These are phyloP conservation scores for Unio delphinus DNA, from an alignment of 2,888 invertebrate species.

Conservation along the genomic window DNA sequence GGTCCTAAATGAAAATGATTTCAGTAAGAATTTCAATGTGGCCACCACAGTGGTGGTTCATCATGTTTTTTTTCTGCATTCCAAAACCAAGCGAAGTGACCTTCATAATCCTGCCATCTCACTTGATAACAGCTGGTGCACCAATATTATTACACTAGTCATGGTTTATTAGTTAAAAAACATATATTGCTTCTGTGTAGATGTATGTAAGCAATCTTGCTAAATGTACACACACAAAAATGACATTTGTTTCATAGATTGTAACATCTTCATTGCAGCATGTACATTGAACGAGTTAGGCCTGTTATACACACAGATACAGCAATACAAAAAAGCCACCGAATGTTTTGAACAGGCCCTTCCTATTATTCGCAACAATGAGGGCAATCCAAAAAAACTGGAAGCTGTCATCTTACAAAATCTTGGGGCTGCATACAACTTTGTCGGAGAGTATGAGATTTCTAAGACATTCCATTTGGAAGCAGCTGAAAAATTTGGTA, in stretches of 20 bases:
- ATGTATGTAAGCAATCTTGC: not conserved
- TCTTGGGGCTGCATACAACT: slow-evolving; percentile 63
- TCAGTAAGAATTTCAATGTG: too few species aligned
- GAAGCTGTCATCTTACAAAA: slow-evolving; percentile 63
- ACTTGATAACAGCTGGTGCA: too few species aligned
- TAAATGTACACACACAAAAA: not conserved
- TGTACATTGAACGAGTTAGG: slow-evolving; percentile 61
- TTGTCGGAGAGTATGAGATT: slow-evolving; percentile 50
- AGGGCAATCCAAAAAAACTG: slow-evolving; percentile 27
- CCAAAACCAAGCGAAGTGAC: too few species aligned
- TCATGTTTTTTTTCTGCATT: too few species aligned
- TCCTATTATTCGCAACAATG: slow-evolving; percentile 26
- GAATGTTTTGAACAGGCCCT: slow-evolving; percentile 60
- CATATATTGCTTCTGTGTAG: not conserved
- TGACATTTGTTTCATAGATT: not conserved
- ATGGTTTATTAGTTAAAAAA: not conserved
- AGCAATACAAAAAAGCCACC: slow-evolving; percentile 49
- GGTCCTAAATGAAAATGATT: too few species aligned
- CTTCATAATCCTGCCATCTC: too few species aligned
- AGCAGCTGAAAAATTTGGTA: slow-evolving; percentile 50
- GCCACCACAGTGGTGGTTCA: too few species aligned
- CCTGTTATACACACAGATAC: slow-evolving; percentile 56
- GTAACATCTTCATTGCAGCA: slow-evolving; percentile 38
- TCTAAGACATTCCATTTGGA: slow-evolving; percentile 52
- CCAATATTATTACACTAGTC: too few species aligned